Evolutionary conservation across 2,113 vertebrate species (phyloP), one percentile per base, ranked within the genome.

Genomic region (Buteo buteo): DNA sequence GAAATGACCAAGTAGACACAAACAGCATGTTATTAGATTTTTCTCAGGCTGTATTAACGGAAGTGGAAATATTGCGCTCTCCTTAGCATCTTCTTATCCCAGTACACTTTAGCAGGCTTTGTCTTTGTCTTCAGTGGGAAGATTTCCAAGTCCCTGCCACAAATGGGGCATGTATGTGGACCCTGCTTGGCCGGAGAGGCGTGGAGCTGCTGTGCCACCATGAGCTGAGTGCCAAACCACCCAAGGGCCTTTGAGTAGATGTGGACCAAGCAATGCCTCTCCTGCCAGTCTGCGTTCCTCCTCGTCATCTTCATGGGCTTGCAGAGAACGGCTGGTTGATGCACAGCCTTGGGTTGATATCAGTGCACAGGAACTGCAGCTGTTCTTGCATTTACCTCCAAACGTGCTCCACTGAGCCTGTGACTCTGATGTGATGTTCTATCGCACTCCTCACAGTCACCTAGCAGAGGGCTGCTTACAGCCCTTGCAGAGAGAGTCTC

Each of bases 351-450:
- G 50, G 65, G 26, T 28, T 64, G 49, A 7, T 38, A 42, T 49
- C 65, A 71, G 26, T 16, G n/a, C 19, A 57, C 7, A 18, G 13
- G 49, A 62, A 42, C 55, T 16, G 57, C 81, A 78, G 57, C 16
- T 2, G 0, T 57, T 49, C 47, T 5, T 8, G 45, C 0, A 0
- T 36, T 8, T 45, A 59, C 45, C 40, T 58, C 67, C 45, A 32
- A 34, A 74, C 1, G 0, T 22, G 29, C 47, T 26, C 38, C n/a
- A 5, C 47, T 4, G 47, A 81, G 38, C 40, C 40, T 22, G 66
- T 19, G 40, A 19, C 34, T 20, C 20, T 8, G 11, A 49, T 7
- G 40, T 9, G 34, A 45, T 14, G 29, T 34, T 4, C 3, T 9
- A 4, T 10, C 20, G 15, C 24, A 19, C 16, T 26, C 58, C 45